Evolutionary conservation across 2,797 vertebrate genomes (phyloP), one percentile per base, ranked within the genome.

Genomic region (Aphelocoma californica): DNA sequence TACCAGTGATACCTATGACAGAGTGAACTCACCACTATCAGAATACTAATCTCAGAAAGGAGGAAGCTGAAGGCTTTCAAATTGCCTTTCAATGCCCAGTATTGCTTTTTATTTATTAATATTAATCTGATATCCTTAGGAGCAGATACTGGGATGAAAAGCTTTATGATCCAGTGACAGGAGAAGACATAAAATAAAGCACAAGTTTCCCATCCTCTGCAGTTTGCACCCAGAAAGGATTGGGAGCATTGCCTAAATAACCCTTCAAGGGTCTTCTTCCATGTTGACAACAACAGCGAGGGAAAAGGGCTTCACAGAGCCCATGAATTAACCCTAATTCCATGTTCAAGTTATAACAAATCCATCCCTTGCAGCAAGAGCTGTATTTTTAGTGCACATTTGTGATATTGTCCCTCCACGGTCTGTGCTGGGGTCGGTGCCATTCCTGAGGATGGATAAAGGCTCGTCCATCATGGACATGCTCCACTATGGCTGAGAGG

Each of bases 401-500:
- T 3, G 0, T 12, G 29, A 8, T 12, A 5, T 3, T 6, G 3
- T 54, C 17, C 69, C 32, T 24, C 26, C 44, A 9, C 0, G 3
- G 38, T 9, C 86, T 31, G 40, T 19, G 14, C 2, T 26, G 67
- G 42, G 60, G 38, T 28, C 51, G 5, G 19, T 47, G 42, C 24
- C 3, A 1, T 29, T 64, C 61, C 58, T 25, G 31, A 12, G 15
- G 18, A 10, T 10, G 26, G 12, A 65, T 14, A 13, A 7, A 17
- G 4, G 4, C 8, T 3, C 25, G 12, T 14, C 23, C 29, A 4
- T 28, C 6, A 6, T 7, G 24, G 42, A 67, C 3, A 1, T 2
- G n/a, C 5, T 58, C 31, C 2, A 0, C 9, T 23, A 3, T 4
- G 45, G 40, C 34, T 87, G 40, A 28, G 54, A 50, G 58, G 29